Conservation (phyloP, 30 jellyfish, hydroid and myxozoan genomes). For the Chironex yamaguchii region DNA sequence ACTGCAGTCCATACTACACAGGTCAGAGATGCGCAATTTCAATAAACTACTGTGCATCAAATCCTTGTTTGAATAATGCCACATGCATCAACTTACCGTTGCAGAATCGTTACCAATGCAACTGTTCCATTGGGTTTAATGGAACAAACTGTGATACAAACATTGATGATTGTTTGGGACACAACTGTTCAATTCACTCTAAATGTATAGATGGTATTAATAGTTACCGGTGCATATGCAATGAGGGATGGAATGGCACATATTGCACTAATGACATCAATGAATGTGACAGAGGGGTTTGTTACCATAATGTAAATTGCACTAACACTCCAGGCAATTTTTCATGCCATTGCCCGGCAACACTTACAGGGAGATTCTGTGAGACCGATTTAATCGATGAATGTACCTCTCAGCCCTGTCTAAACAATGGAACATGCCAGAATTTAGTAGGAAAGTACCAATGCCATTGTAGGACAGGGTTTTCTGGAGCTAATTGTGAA, state of each 20-base stretch:
- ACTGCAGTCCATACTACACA: constrained; percentile 70
- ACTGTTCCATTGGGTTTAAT: constrained; percentile 70
- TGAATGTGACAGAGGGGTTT: constrained; percentile 50
- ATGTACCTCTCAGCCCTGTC: constrained; percentile 72
- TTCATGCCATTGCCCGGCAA: constrained; percentile 73
- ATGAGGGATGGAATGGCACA: constrained; percentile 74
- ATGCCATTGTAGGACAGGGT: constrained; percentile 67
- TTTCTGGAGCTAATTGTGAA: constrained; percentile 64
- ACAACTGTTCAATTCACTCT: constrained; percentile 50
- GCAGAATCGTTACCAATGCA: constrained; percentile 43
- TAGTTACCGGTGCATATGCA: constrained; percentile 55
- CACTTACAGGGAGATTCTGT: constrained; percentile 77
- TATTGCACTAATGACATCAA: constrained; percentile 74
- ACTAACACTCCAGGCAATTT: constrained; percentile 72
- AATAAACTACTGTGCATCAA: constrained; percentile 67
- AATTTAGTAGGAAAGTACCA: constrained; percentile 56
- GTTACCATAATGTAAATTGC: constrained; percentile 67
- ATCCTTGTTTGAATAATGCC: constrained; percentile 63
- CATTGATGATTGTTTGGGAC: constrained; percentile 66
- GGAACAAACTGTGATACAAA: constrained; percentile 76
- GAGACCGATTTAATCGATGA: constrained; percentile 77
- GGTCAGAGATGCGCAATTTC: constrained; percentile 78
- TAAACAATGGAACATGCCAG: constrained; percentile 55
- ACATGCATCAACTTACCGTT: constrained; percentile 46
- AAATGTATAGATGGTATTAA: constrained; percentile 47